phyloP scores from a whole-genome alignment of 2,113 vertebrate genomes.

The Tupaia chinensis region DNA sequence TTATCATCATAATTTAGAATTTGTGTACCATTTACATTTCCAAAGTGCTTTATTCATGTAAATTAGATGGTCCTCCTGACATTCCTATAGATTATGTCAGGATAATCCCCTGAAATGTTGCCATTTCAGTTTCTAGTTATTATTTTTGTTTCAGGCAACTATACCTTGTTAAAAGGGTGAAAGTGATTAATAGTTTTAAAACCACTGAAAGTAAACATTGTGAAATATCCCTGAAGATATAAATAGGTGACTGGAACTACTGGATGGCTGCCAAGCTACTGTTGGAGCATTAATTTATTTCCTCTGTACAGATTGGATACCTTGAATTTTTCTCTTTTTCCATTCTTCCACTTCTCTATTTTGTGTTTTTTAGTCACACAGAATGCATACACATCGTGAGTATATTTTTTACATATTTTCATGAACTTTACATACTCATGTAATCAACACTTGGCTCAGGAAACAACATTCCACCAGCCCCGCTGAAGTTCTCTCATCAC shows the following conservation, averaged over 20 bases:
- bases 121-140: constrained; percentile 49
- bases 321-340: not conserved
- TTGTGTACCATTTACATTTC: constrained; percentile 65
- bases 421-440: not conserved
- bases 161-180: constrained; percentile 43
- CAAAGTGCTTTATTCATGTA: constrained; percentile 59
- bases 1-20: constrained; percentile 72
- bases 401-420: not conserved
- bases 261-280: not conserved
- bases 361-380: not conserved
- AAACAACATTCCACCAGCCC: not conserved
- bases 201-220: not conserved
- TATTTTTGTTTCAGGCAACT: constrained; percentile 60
- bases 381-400: not conserved
- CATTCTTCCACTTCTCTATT: not conserved
- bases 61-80: constrained; percentile 56
- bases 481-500: not conserved
- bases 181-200: constrained; percentile 58
- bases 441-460: not conserved
- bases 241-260: not conserved
- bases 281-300: constrained; percentile 14
- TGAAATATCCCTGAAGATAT: constrained; percentile 15
- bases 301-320: not conserved
- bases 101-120: constrained; percentile 68
- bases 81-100: constrained; percentile 64